Evolutionary conservation across 1,140 invertebrate species (phyloP).

Genomic region (Lepidurus arcticus): DNA sequence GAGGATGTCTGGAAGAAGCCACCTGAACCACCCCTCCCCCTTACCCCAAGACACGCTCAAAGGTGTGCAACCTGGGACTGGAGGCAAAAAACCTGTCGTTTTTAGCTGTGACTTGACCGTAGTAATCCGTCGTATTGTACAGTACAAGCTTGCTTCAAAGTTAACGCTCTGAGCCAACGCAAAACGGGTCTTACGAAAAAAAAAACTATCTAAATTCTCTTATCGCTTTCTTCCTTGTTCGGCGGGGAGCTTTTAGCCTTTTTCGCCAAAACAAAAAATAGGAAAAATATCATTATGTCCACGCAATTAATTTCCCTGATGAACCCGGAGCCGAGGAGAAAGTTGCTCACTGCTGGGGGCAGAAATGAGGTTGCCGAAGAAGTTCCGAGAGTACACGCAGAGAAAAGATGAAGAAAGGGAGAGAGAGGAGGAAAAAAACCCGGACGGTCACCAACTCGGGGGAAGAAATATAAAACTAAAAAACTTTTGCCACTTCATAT

Average conservation of each 20-base stretch:
- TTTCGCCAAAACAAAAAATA: background rate
- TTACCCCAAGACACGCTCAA: background rate
- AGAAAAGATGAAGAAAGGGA: background rate
- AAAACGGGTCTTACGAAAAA: background rate
- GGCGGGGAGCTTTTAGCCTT: background rate
- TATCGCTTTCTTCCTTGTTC: background rate
- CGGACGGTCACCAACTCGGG: background rate
- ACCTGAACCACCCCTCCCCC: background rate
- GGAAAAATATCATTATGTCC: background rate
- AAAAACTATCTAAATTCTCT: background rate
- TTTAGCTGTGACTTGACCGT: background rate
- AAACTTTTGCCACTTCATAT: too few species aligned
- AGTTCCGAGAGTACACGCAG: background rate
- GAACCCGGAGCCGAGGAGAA: slow-evolving; percentile 8
- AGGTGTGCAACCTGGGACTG: slow-evolving; percentile 7
- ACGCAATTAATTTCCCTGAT: background rate
- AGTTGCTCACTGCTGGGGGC: background rate
- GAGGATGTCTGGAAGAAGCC: slow-evolving; percentile 4
- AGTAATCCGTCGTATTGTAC: too few species aligned
- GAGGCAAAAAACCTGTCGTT: background rate
- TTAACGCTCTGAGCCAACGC: background rate
- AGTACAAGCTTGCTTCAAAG: too few species aligned
- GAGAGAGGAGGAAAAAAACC: background rate
- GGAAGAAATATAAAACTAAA: background rate
- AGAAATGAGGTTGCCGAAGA: slow-evolving; percentile 15